These are phyloP conservation scores for Aplysia californica DNA, from an alignment of 1,140 invertebrate species.

Conservation along the genomic window DNA sequence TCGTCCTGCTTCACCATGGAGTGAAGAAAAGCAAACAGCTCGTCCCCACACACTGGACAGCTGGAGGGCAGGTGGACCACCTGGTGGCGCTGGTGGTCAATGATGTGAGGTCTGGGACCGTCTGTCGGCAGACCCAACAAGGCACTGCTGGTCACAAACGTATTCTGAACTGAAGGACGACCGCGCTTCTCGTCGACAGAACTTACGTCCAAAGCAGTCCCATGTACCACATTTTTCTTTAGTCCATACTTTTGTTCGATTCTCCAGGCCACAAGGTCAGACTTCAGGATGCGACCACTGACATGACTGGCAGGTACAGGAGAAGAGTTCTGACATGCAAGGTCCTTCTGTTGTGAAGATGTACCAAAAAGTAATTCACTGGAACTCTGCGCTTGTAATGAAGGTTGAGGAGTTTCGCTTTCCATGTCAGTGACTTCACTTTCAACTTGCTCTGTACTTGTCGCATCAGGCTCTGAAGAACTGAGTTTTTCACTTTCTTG, in stretches of 20 bases:
- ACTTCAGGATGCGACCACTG: neutral
- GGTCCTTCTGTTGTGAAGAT: no score
- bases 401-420: no score
- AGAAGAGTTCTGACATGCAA: neutral
- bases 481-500: neutral
- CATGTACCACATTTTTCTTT: neutral
- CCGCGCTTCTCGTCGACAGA: neutral
- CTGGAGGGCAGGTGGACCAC: slow-evolving; percentile 1
- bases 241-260: neutral
- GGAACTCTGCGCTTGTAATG: no score
- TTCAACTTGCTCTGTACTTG: no score
- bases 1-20: neutral
- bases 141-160: neutral
- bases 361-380: no score
- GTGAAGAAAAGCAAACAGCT: slow-evolving; percentile 19
- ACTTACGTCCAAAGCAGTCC: neutral
- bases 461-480: no score
- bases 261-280: neutral
- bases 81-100: slow-evolving; percentile 24
- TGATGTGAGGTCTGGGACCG: slow-evolving; percentile 27
- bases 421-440: no score
- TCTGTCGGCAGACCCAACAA: slow-evolving; percentile 25
- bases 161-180: neutral
- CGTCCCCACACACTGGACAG: slow-evolving; percentile 15
- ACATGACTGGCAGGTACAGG: neutral